Percentiles rank a stretch among this genome's conserved stretches.
Evolutionary conservation across 2,888 invertebrate species (phyloP).

Genomic region (Vandiemenella viatica): DNA sequence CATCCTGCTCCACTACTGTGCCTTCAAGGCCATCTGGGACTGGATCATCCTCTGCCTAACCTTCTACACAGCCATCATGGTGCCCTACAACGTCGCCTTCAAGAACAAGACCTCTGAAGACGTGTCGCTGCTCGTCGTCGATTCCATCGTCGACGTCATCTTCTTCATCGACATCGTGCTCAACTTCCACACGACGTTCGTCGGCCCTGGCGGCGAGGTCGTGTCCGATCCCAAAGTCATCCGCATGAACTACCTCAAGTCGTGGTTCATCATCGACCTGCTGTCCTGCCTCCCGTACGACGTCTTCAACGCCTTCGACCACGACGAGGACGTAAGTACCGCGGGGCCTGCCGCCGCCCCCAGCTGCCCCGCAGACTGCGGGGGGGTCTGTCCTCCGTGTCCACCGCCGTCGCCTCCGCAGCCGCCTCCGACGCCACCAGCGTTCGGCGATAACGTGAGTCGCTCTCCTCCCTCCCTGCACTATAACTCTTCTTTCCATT

Average conservation of each 20-base stretch:
- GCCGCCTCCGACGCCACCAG: constrained; percentile 9
- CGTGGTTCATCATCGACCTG: constrained; percentile 99
- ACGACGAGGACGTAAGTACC: constrained; percentile 90
- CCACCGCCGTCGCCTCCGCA: neutral
- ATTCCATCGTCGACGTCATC: constrained; percentile 98
- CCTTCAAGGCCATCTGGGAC: constrained; percentile 98
- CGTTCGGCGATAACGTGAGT: constrained; percentile 21
- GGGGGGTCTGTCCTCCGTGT: too few relatives aligned
- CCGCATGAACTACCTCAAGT: constrained; percentile 95
- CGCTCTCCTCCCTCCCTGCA: too few relatives aligned
- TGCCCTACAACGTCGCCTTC: constrained; percentile 99
- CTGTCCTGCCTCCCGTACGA: constrained; percentile 98
- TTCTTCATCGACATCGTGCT: constrained; percentile 99
- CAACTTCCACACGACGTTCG: constrained; percentile 99
- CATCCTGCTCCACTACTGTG: constrained; percentile 98
- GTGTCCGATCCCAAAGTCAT: constrained; percentile 98
- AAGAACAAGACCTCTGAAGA: constrained; percentile 98
- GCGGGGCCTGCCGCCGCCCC: neutral
- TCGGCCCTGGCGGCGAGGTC: constrained; percentile 89
- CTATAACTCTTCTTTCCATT: too few relatives aligned
- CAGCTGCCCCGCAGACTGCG: constrained; percentile 2
- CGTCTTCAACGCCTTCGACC: constrained; percentile 99
- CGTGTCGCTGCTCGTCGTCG: constrained; percentile 74
- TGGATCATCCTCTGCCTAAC: constrained; percentile 99
- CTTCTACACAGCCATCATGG: constrained; percentile 97